These are phyloP conservation scores for Sibirionetta formosa DNA, from an alignment of 2,797 vertebrate species.

Conservation along the genomic window DNA sequence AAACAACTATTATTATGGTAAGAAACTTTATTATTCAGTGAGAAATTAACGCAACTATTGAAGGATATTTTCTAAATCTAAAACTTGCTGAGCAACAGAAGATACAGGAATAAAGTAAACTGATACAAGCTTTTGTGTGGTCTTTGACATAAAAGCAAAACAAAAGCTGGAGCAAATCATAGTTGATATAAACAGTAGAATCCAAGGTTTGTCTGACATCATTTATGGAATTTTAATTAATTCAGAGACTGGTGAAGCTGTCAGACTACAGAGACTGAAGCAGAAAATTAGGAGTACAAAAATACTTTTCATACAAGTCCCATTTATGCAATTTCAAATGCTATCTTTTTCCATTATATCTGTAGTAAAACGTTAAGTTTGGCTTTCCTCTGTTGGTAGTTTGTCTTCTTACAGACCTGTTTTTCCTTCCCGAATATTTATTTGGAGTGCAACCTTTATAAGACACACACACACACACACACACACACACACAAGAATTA, in stretches of 20 bases:
- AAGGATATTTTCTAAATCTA: conserved; percentile 24
- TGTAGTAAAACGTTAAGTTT: not conserved
- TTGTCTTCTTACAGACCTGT: not conserved
- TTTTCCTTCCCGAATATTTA: not conserved
- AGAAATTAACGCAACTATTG: conserved; percentile 13
- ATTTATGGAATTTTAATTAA: conserved; percentile 64
- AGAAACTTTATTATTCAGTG: conserved; percentile 14
- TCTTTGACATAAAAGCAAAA: conserved; percentile 34
- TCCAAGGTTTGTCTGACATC: conserved; percentile 40
- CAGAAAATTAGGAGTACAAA: not conserved
- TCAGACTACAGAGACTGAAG: not conserved
- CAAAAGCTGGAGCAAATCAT: conserved; percentile 67
- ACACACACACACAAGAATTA: not conserved
- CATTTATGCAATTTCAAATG: not conserved
- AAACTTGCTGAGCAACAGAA: conserved; percentile 38
- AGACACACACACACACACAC: not conserved
- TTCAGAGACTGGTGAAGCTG: not conserved
- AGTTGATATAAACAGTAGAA: conserved; percentile 47
- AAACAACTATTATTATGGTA: not conserved
- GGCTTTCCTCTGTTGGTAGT: not conserved
- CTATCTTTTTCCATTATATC: not conserved
- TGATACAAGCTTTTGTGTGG: conserved; percentile 63
- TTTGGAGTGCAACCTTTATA: not conserved
- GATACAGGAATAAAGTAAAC: not conserved
- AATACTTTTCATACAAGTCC: not conserved